Evolutionary conservation across 2,113 vertebrate species (phyloP).

Genomic region (Lathamus discolor): DNA sequence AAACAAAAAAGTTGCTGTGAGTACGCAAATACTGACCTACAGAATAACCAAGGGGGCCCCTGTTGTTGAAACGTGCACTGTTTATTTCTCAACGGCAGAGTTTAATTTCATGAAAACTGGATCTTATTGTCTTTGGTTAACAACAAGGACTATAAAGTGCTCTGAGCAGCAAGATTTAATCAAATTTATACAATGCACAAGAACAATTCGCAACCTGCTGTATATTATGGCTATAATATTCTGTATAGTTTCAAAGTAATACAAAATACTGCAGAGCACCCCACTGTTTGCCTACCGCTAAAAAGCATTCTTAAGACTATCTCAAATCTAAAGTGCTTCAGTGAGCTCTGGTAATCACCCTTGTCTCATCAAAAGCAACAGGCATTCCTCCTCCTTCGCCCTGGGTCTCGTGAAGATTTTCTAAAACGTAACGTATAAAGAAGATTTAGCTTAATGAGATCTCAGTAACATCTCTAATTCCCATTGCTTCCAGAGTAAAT

Average conservation of each 20-base stretch:
- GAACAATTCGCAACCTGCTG: slow-evolving; percentile 1
- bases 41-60: background rate
- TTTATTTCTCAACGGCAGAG: background rate
- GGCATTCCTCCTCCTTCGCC: background rate
- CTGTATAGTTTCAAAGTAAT: background rate
- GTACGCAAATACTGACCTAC: background rate
- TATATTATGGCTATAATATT: background rate
- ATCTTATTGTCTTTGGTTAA: slow-evolving; percentile 14
- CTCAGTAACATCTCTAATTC: background rate
- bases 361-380: slow-evolving; percentile 29
- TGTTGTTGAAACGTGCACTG: background rate
- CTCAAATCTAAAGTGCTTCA: slow-evolving; percentile 8
- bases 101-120: background rate
- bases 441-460: slow-evolving; percentile 19
- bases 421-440: background rate
- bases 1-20: background rate
- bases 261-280: background rate
- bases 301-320: background rate
- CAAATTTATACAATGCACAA: background rate
- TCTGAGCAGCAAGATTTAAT: slow-evolving; percentile 14
- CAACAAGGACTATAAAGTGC: background rate
- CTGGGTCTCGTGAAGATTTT: background rate
- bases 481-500: background rate
- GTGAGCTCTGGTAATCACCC: background rate
- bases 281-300: background rate